phyloP scores from a whole-genome alignment of 92 coral and sea anemone species.

The Epizoanthus fatuus region DNA sequence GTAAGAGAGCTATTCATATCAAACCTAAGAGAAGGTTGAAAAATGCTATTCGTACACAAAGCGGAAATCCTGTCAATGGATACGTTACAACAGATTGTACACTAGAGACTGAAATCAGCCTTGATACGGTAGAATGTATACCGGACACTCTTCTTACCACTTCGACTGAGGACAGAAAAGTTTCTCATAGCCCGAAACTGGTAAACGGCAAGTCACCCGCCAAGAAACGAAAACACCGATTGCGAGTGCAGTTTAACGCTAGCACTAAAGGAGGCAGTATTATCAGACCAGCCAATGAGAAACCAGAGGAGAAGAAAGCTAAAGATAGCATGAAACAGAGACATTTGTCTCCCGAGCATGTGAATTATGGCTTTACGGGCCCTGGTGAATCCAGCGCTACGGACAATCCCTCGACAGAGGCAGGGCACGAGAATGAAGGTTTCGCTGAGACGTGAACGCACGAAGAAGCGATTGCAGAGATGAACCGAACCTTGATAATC shows the following conservation, averaged over 20 bases:
- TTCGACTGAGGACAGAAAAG: not conserved
- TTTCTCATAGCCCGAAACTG: not conserved
- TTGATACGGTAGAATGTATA: not conserved
- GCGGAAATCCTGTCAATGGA: not conserved
- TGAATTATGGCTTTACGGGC: not conserved
- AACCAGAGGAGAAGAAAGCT: not conserved
- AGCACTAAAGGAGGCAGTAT: constrained; percentile 37
- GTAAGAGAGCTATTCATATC: constrained; percentile 61
- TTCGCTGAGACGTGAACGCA: not conserved
- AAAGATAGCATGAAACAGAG: not conserved
- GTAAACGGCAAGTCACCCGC: not conserved
- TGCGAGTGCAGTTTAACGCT: constrained; percentile 36
- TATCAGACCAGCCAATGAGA: constrained; percentile 21
- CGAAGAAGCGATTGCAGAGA: not conserved
- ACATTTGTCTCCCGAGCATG: constrained; percentile 12
- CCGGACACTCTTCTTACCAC: not conserved
- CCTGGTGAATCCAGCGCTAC: not conserved
- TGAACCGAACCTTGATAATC: not conserved
- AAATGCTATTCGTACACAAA: not conserved
- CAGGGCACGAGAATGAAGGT: not conserved
- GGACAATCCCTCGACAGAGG: not conserved
- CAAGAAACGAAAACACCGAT: constrained; percentile 20
- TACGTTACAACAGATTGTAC: not conserved
- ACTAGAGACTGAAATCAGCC: not conserved
- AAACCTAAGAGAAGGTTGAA: constrained; percentile 44